phyloP scores from a whole-genome alignment of 2,113 vertebrate species.

The Chamaetylas fuelleborni region DNA sequence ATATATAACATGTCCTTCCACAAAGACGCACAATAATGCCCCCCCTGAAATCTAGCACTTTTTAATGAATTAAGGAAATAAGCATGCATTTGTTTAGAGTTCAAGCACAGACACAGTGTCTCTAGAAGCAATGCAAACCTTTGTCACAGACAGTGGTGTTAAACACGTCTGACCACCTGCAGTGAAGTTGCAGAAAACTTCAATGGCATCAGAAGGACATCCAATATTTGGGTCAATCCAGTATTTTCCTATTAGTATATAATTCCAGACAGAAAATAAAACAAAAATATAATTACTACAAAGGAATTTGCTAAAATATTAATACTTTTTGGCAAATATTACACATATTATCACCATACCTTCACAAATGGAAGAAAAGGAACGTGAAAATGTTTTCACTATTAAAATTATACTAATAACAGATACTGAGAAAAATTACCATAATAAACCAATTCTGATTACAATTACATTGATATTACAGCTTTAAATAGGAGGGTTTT shows the following conservation, averaged over 20 bases:
- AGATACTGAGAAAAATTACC: neutral
- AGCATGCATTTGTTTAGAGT: neutral
- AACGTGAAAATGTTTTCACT: neutral
- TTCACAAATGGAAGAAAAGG: neutral
- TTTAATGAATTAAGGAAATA: neutral
- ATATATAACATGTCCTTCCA: neutral
- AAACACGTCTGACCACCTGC: slow-evolving; percentile 96
- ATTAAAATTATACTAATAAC: neutral
- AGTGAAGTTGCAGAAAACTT: slow-evolving; percentile 97
- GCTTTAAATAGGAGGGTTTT: neutral
- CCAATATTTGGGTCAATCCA: slow-evolving; percentile 98
- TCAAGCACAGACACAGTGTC: neutral
- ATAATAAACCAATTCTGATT: neutral
- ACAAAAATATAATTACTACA: neutral
- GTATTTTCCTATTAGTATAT: slow-evolving; percentile 82
- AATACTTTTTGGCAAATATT: neutral
- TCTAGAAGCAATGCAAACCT: slow-evolving; percentile 74
- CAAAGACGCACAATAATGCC: neutral
- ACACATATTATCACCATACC: neutral
- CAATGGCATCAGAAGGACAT: slow-evolving; percentile 92
- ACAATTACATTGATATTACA: neutral
- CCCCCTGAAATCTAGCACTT: accelerated
- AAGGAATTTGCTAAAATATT: neutral
- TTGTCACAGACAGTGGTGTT: slow-evolving; percentile 82
- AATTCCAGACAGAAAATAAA: neutral